A percentile compares a stretch with the other conserved stretches of the same genome.
These are phyloP conservation scores for Reticulitermes lucifugus DNA, from an alignment of 2,888 invertebrate genomes.

Conservation along the genomic window DNA sequence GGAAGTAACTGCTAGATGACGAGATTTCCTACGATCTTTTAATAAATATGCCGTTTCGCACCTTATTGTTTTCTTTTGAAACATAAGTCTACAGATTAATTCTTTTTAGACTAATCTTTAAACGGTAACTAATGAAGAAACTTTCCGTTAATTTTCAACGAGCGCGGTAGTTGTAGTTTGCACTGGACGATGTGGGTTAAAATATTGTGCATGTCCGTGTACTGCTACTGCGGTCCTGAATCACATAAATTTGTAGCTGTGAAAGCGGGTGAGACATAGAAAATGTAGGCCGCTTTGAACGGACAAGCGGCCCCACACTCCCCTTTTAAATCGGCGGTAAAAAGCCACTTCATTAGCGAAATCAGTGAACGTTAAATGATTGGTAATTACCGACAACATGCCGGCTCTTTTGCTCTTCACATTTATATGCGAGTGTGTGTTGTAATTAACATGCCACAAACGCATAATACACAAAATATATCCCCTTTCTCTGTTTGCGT, in stretches of 20 bases:
- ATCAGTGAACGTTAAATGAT: slow-evolving; percentile 29
- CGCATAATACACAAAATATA: slow-evolving; percentile 22
- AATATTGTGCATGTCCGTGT: too few species aligned
- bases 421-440: slow-evolving; percentile 1
- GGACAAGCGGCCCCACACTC: too few species aligned
- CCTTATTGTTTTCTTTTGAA: too few species aligned
- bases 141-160: too few species aligned
- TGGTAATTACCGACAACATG: slow-evolving; percentile 20
- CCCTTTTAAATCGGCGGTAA: slow-evolving; percentile 9
- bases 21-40: too few species aligned
- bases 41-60: too few species aligned
- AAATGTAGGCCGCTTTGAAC: neutral
- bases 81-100: too few species aligned
- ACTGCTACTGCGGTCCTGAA: neutral
- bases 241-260: neutral
- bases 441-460: slow-evolving; percentile 26
- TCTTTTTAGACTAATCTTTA: too few species aligned
- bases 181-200: too few species aligned
- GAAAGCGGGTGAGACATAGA: neutral
- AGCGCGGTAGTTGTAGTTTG: too few species aligned
- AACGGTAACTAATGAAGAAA: too few species aligned
- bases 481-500: neutral
- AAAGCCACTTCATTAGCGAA: slow-evolving; percentile 37
- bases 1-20: neutral
- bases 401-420: neutral